These are phyloP conservation scores for Steromphala cineraria DNA, from an alignment of 2,888 invertebrate species.

Conservation along the genomic window DNA sequence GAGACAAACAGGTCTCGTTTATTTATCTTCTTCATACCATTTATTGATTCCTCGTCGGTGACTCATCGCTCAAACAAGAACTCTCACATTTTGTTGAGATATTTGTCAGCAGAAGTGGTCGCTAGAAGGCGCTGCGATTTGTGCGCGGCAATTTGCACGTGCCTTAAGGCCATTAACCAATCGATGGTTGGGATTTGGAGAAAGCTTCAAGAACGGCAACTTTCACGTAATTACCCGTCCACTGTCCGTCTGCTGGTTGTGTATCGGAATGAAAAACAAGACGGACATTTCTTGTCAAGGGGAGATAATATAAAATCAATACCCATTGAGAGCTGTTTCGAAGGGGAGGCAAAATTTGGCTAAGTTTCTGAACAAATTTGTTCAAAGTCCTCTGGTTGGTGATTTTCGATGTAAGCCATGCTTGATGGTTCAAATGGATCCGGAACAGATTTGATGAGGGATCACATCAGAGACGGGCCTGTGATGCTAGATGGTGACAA, in stretches of 20 bases:
- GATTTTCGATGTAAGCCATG: not conserved
- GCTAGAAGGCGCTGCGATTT: conserved; percentile 3
- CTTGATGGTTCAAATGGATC: not conserved
- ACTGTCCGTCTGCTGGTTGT: not conserved
- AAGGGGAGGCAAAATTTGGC: not conserved
- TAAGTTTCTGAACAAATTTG: conserved; percentile 8
- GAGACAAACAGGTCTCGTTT: not conserved
- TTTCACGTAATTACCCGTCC: not conserved
- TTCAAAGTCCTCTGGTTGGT: not conserved
- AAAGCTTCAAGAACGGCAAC: not conserved
- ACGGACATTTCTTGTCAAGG: conserved; percentile 1
- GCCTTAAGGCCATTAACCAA: not conserved
- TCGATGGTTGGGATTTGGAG: not conserved
- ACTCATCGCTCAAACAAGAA: not conserved
- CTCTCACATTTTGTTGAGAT: not conserved
- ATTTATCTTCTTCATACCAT: not conserved
- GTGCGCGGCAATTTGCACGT: conserved; percentile 1
- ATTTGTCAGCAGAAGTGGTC: conserved; percentile 2
- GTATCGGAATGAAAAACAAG: conserved; percentile 7
- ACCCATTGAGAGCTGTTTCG: not conserved
- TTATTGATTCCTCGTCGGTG: not conserved
- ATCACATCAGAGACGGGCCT: too few relatives aligned
- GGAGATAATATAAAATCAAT: not conserved
- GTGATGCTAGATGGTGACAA: too few relatives aligned
- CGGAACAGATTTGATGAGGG: not conserved